Evolutionary conservation across 2,888 invertebrate genomes (phyloP), one percentile per base, ranked within the genome.

Genomic region (Drosophila antonietae): DNA sequence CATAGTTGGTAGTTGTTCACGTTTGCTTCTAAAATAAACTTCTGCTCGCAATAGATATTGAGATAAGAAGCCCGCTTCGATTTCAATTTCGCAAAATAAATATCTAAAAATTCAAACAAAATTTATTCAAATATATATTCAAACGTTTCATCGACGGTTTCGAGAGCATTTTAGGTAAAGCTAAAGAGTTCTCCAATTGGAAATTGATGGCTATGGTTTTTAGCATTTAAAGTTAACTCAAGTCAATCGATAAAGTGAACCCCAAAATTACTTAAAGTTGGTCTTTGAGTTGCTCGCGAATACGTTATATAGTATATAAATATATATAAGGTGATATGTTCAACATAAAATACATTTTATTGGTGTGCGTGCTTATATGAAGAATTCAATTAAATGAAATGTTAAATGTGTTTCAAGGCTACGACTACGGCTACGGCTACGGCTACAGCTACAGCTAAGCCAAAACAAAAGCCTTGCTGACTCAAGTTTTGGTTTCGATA

Each of bases 181-280:
- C n/a, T 57, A 1, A 51, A 46, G n/a, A 9, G 14, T n/a, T 37
- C 14, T 37, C 9, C 20, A 49, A 46, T 15, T 33, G 14, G 2
- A 41, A 60, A 64, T 35, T 46, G 37, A 43, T 52, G 31, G 3
- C 33, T 15, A 18, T 28, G 6, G 58, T 49, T 59, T 10, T 1
- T 20, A 12, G 18, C 56, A 71, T 57, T 62, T 66, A 37, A 69
- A 60, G 62, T 75, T 78, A 69, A 81, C 73, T 68, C 60, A 63
- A 76, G 47, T 64, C 67, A 90, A 89, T 89, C 89, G 89, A 89
- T 89, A 89, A 90, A 83, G 71, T 78, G 83, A 80, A 49, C 28
- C 68, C 62, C 60, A 41, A 66, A 66, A 43, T 41, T n/a, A 56
- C 59, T 35, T 52, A 41, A 59, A 56, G 33, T 75, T 75, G 23